Conservation (phyloP, 2,113 vertebrate genomes). For the Bothrops jararaca region DNA sequence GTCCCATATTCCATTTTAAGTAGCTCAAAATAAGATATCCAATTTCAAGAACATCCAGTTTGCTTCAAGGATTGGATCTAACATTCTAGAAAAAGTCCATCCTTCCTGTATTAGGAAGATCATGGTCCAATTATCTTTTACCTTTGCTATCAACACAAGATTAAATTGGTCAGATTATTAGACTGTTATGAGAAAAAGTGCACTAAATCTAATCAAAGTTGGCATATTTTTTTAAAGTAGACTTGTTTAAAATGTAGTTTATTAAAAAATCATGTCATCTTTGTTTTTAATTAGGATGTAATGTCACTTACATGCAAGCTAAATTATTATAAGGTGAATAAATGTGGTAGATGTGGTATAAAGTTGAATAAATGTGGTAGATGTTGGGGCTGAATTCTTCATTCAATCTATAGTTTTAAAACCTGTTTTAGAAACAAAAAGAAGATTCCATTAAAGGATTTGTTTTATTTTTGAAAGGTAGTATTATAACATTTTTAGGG, state of each 20-base stretch:
- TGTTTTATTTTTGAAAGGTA: neutral
- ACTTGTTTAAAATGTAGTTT: neutral
- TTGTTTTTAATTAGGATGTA: neutral
- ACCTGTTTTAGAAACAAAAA: neutral
- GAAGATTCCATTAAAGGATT: neutral
- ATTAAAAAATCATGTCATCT: neutral
- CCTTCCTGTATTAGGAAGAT: neutral
- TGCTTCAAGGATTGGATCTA: neutral
- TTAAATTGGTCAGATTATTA: neutral
- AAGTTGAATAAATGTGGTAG: neutral
- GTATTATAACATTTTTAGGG: neutral
- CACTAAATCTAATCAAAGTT: neutral
- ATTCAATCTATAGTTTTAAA: neutral
- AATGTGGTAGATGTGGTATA: neutral
- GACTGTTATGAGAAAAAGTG: neutral
- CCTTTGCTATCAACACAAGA: neutral
- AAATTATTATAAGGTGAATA: neutral
- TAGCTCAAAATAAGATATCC: neutral
- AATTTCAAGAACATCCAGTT: neutral
- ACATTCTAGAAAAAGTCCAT: neutral
- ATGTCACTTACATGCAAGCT: neutral
- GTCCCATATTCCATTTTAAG: neutral
- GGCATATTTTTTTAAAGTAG: neutral
- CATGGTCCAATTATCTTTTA: neutral
- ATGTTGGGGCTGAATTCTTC: neutral